Evolutionary conservation across 2,888 invertebrate species (phyloP), one percentile per base, ranked within the genome.

Genomic region (Coenonympha glycerion): DNA sequence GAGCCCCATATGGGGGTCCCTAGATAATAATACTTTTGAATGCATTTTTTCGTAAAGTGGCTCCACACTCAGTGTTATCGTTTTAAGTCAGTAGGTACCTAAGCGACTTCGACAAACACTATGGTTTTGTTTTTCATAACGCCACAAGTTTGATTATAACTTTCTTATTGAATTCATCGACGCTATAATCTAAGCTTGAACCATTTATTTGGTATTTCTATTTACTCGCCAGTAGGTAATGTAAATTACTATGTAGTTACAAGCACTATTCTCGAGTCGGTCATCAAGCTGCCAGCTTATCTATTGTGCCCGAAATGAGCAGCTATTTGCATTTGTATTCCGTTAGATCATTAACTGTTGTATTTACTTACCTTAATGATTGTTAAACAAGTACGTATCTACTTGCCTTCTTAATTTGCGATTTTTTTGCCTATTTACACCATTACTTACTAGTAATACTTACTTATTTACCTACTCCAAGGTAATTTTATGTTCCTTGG

Each of bases 221-320:
- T 16, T 16, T 6, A 33, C 33, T 33, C 2, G 3, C 33, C 16
- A 15, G 19, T 19, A 6, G 6, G n/a, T n/a, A n/a, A 30, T 19
- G 18, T 36, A 19, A n/a, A 18, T n/a, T 41, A 42, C 31, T 18
- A n/a, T n/a, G n/a, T n/a, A 31, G 42, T 42, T 42, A 19, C 11
- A 21, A 9, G 9, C 31, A 42, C 31, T 11, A 21, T 42, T 42
- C 30, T 42, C 19, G 19, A 13, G 31, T 42, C 30, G 19, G 21
- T 42, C 4, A 42, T 42, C 42, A 42, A 19, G 31, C 42, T 42
- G 42, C 31, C 31, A 31, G 19, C 28, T 41, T 41, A 28, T 41
- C 26, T 26, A 21, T 21, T 31, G 30, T 21, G 15, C 30, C 15
- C 30, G 42, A 19, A 31, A 42, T 41, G 41, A 41, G n/a, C 28